These are phyloP conservation scores for Megalopta genalis DNA, from an alignment of 1,140 invertebrate species.

Conservation along the genomic window DNA sequence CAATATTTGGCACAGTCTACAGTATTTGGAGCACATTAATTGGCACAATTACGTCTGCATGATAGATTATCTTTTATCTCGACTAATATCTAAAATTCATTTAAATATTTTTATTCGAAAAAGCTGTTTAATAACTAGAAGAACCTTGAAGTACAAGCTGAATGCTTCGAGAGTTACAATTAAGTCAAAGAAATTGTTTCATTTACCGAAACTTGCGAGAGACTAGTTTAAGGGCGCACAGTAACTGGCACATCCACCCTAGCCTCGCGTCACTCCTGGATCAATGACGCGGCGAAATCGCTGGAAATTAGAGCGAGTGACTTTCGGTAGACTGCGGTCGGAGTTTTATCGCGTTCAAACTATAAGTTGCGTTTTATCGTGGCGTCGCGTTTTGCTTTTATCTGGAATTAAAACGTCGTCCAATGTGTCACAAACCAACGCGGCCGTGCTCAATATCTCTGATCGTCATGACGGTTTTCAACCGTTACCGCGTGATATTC, in stretches of 20 bases:
- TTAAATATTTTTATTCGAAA: too few species aligned
- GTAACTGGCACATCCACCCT: background rate
- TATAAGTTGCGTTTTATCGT: conserved; percentile 17
- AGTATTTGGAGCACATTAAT: too few species aligned
- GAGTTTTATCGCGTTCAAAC: conserved; percentile 23
- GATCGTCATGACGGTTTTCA: conserved; percentile 44
- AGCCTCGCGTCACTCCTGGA: conserved; percentile 19
- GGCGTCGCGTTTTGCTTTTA: conserved; percentile 46
- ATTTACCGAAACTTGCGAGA: too few species aligned
- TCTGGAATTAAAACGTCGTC: conserved; percentile 57
- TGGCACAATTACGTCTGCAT: too few species aligned
- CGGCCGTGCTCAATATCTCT: conserved; percentile 10
- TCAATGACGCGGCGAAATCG: conserved; percentile 21
- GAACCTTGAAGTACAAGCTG: too few species aligned
- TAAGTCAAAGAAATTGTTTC: too few species aligned
- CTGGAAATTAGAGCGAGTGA: conserved; percentile 40
- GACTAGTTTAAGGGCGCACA: too few species aligned
- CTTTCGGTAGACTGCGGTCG: conserved; percentile 43
- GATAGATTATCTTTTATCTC: too few species aligned
- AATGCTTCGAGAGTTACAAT: too few species aligned
- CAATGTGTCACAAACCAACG: conserved; percentile 16
- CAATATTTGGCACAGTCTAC: too few species aligned
- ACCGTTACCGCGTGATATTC: conserved; percentile 25
- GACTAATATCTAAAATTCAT: too few species aligned
- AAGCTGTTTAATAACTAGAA: too few species aligned